Evolutionary conservation across 1,140 invertebrate genomes (phyloP).

Genomic region (Cotesia chilonis): DNA sequence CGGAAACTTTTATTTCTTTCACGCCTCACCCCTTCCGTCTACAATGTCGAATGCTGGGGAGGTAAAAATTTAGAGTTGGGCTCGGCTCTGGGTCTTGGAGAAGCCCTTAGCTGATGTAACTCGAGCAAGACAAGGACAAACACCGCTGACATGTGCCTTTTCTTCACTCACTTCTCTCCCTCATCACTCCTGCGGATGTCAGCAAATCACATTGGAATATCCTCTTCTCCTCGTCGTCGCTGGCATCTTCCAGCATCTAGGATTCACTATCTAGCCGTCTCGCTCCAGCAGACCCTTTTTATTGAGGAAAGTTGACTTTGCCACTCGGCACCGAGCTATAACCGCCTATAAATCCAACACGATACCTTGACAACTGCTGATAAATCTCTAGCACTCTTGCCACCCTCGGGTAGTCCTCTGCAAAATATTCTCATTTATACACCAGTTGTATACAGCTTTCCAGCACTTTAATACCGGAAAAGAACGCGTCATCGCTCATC

Average conservation of each 20-base stretch:
- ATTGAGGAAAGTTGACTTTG: slow-evolving; percentile 1
- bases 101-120: too few relatives aligned
- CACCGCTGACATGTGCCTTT: slow-evolving; percentile 46
- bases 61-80: slow-evolving; percentile 6
- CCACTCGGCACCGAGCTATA: neutral
- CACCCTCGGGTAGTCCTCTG: neutral
- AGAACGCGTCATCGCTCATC: slow-evolving; percentile 34
- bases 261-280: neutral
- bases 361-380: slow-evolving; percentile 7
- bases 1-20: slow-evolving; percentile 38
- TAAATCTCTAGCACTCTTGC: slow-evolving; percentile 5
- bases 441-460: neutral
- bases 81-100: too few relatives aligned
- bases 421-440: slow-evolving; percentile 48
- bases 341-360: neutral
- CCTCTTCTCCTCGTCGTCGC: slow-evolving; percentile 23
- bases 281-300: neutral
- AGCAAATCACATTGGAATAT: slow-evolving; percentile 47
- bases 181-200: slow-evolving; percentile 43
- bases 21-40: slow-evolving; percentile 29
- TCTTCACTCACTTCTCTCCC: slow-evolving; percentile 17
- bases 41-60: slow-evolving; percentile 5
- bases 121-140: slow-evolving; percentile 12
- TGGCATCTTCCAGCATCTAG: neutral
- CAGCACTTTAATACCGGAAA: slow-evolving; percentile 29